A percentile compares a stretch with the other conserved stretches of the same genome.
Evolutionary conservation across 1,140 invertebrate species (phyloP).

Genomic region (Diprion similis): DNA sequence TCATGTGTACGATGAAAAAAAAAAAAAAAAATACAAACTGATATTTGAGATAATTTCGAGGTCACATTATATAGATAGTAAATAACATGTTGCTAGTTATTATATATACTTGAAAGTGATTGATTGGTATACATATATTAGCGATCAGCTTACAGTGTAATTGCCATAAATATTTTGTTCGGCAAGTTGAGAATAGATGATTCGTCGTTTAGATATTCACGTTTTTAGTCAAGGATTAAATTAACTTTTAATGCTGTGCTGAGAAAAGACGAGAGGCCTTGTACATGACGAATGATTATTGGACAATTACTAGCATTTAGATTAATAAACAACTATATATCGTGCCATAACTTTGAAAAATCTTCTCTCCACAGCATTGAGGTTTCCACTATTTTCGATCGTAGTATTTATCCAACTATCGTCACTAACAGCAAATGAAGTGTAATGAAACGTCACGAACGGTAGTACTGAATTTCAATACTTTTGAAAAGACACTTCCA

Average conservation of each 20-base stretch:
- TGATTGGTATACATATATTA: slow-evolving; percentile 24
- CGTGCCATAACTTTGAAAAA: slow-evolving; percentile 42
- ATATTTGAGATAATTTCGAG: not conserved
- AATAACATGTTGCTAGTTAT: not conserved
- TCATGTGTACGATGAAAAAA: not conserved
- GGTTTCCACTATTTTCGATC: not conserved
- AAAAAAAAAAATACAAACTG: not conserved
- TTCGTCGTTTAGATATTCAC: slow-evolving; percentile 10
- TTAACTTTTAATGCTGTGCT: slow-evolving; percentile 10
- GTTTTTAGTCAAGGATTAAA: not conserved
- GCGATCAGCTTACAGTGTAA: slow-evolving; percentile 11
- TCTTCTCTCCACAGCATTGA: not conserved
- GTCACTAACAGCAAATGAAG: not conserved
- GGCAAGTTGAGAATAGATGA: not conserved
- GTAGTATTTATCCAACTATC: not conserved
- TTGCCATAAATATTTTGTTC: slow-evolving; percentile 12
- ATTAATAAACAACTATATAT: slow-evolving; percentile 38
- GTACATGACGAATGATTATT: slow-evolving; percentile 34
- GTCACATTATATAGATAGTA: not conserved
- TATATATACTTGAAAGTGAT: slow-evolving; percentile 14
- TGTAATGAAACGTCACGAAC: not conserved
- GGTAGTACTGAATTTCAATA: not conserved
- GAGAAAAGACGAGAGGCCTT: slow-evolving; percentile 20
- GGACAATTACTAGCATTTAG: slow-evolving; percentile 22
- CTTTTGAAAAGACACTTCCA: not conserved